These are phyloP conservation scores for Apus apus DNA, from an alignment of 2,113 vertebrate species.

Conservation along the genomic window DNA sequence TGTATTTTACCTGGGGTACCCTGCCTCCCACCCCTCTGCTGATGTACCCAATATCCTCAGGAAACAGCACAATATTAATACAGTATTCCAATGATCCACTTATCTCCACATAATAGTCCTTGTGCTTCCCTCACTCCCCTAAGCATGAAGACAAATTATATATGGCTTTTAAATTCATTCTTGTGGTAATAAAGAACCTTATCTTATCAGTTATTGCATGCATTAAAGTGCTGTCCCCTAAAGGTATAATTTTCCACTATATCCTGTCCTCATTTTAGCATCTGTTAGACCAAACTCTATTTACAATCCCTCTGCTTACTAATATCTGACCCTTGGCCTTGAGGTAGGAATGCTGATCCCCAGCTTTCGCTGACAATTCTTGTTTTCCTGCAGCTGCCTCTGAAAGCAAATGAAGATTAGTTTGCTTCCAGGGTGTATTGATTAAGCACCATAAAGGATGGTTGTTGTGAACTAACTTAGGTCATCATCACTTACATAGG, in stretches of 20 bases:
- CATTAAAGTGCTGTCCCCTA: constrained; percentile 14
- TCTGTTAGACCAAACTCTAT: neutral
- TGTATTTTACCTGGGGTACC: neutral
- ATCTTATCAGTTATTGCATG: constrained; percentile 55
- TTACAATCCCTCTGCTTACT: neutral
- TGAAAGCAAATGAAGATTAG: constrained; percentile 51
- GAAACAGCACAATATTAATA: neutral
- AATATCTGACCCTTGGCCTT: constrained; percentile 46
- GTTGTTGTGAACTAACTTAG: constrained; percentile 32
- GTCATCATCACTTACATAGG: constrained; percentile 57
- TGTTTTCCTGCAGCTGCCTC: constrained; percentile 50
- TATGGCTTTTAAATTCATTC: constrained; percentile 55
- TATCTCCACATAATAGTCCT: constrained; percentile 18
- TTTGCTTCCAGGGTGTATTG: constrained; percentile 70
- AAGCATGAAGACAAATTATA: constrained; percentile 50
- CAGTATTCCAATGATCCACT: constrained; percentile 9
- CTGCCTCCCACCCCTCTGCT: neutral
- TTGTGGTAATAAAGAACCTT: constrained; percentile 54
- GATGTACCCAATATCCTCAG: neutral
- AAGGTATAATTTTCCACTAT: constrained; percentile 4
- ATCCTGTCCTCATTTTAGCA: constrained; percentile 8
- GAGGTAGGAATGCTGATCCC: constrained; percentile 22
- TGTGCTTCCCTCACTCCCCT: neutral
- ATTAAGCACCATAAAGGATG: constrained; percentile 56
- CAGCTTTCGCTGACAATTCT: constrained; percentile 19